Conservation (phyloP, 2,797 vertebrate genomes). For the Carcharodon carcharias region DNA sequence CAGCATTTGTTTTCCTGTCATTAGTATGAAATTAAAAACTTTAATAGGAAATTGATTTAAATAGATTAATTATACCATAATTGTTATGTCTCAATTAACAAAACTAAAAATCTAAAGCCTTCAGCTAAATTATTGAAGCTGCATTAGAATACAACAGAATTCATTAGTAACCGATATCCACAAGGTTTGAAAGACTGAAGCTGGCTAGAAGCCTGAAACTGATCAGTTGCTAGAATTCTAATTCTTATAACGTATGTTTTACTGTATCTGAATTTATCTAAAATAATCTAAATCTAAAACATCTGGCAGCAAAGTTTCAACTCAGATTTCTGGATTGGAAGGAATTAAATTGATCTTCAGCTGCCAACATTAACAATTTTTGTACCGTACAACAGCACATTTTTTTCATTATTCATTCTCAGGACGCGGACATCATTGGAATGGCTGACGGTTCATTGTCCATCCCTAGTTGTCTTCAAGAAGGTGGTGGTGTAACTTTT, state of each 20-base stretch:
- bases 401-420: background rate
- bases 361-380: background rate
- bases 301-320: background rate
- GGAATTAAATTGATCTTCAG: background rate
- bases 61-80: background rate
- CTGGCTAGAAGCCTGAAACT: background rate
- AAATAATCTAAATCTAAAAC: background rate
- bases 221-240: background rate
- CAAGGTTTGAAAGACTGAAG: background rate
- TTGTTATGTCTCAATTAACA: background rate
- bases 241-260: background rate
- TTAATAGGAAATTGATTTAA: background rate
- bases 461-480: background rate
- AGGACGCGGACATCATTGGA: background rate
- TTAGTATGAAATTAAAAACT: background rate
- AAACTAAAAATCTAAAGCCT: background rate
- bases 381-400: background rate
- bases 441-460: background rate
- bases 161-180: background rate
- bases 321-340: background rate
- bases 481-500: background rate
- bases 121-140: constrained; percentile 12
- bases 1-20: background rate
- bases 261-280: too few species aligned
- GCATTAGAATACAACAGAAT: background rate